Evolutionary conservation across 1,140 invertebrate species (phyloP).

Genomic region (Drosophila murphyi): DNA sequence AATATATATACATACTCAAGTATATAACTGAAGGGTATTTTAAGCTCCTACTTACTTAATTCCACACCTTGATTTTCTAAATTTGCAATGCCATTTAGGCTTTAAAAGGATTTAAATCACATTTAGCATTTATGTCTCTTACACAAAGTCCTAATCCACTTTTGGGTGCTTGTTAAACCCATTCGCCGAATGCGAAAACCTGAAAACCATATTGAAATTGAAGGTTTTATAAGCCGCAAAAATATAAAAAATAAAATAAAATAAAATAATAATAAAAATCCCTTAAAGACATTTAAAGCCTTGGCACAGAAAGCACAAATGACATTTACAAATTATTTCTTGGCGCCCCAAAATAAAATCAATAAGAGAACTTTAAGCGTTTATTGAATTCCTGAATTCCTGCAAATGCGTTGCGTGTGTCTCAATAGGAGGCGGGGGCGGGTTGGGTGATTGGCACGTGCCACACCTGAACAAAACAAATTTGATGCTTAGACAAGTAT

Average conservation of each 20-base stretch:
- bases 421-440: background rate
- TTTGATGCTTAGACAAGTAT: conserved; percentile 27
- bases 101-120: conserved; percentile 20
- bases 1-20: too few relatives aligned
- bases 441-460: background rate
- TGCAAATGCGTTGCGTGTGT: too few relatives aligned
- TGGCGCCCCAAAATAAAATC: conserved; percentile 8
- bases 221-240: too few relatives aligned
- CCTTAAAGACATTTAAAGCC: conserved; percentile 56
- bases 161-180: conserved; percentile 48
- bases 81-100: background rate
- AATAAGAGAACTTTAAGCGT: conserved; percentile 35
- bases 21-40: too few relatives aligned
- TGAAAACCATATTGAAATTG: conserved; percentile 18
- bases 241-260: too few relatives aligned
- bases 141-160: conserved; percentile 1
- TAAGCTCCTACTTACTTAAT: too few relatives aligned
- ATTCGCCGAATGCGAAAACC: conserved; percentile 4
- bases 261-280: background rate
- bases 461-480: conserved; percentile 73
- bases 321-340: conserved; percentile 56
- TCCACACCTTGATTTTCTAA: too few relatives aligned
- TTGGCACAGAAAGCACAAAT: conserved; percentile 33
- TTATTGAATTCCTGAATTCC: conserved; percentile 53
- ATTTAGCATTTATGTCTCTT: background rate